A percentile compares a stretch with the other conserved stretches of the same genome.
These are phyloP conservation scores for Hydropotes inermis DNA, from an alignment of 2,113 vertebrate genomes.

Conservation along the genomic window DNA sequence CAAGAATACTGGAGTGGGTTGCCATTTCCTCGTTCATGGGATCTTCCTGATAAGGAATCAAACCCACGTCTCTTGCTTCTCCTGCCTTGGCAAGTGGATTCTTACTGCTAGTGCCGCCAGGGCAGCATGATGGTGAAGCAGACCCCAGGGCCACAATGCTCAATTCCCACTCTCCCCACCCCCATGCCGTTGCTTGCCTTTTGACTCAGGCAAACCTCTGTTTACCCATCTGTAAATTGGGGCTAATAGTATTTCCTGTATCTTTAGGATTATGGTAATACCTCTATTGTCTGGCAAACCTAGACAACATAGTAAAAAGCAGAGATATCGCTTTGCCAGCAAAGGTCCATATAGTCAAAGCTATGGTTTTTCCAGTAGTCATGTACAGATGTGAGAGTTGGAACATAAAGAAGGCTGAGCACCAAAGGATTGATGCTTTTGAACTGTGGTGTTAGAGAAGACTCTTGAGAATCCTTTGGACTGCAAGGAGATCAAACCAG, in stretches of 20 bases:
- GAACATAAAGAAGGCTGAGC: neutral
- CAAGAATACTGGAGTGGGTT: neutral
- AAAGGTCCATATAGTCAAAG: neutral
- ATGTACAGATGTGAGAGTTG: neutral
- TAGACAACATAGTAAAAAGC: neutral
- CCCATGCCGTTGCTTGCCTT: neutral
- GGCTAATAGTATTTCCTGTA: neutral
- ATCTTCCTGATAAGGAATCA: neutral
- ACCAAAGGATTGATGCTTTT: neutral
- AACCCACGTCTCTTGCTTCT: neutral
- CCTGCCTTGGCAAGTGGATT: neutral
- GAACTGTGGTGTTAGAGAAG: neutral
- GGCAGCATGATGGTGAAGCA: neutral
- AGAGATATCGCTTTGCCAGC: neutral
- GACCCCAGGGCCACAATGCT: neutral
- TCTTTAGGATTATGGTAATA: neutral
- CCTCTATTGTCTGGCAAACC: neutral
- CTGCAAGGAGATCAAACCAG: neutral
- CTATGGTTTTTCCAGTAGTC: neutral
- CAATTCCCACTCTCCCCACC: neutral
- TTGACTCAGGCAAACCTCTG: neutral
- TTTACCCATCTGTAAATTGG: neutral
- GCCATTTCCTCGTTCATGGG: neutral
- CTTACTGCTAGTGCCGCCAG: neutral
- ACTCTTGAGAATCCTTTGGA: neutral